These are phyloP conservation scores for Sebastes aleutianus DNA, from an alignment of 2,797 vertebrate species.

Conservation along the genomic window DNA sequence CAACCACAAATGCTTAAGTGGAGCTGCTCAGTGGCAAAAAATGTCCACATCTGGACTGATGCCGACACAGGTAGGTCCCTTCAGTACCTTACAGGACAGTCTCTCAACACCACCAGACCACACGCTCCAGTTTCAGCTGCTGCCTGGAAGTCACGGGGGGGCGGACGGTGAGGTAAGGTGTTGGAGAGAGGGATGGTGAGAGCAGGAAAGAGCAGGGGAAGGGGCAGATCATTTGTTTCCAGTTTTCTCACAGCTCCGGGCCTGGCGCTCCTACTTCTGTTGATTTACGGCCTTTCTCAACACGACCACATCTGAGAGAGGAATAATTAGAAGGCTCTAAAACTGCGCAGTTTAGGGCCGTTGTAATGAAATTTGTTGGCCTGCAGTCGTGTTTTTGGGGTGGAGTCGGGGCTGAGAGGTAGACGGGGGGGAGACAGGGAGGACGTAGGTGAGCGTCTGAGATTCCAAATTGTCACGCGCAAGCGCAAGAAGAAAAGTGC, in stretches of 20 bases:
- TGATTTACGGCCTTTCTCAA: constrained; percentile 86
- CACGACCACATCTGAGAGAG: constrained; percentile 90
- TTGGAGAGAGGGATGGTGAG: constrained; percentile 48
- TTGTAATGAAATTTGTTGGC: constrained; percentile 85
- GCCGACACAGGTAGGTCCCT: constrained; percentile 2
- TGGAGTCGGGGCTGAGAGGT: constrained; percentile 46
- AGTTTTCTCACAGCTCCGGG: constrained; percentile 91
- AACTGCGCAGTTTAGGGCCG: constrained; percentile 84
- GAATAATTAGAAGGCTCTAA: constrained; percentile 92
- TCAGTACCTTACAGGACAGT: neutral
- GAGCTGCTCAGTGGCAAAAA: constrained; percentile 9
- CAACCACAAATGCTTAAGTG: neutral
- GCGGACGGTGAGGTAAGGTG: constrained; percentile 42
- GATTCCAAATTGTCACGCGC: constrained; percentile 15
- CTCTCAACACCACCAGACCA: constrained; percentile 12
- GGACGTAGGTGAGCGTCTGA: constrained; percentile 44
- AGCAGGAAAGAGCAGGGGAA: constrained; percentile 69
- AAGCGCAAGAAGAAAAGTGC: neutral
- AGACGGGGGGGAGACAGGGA: constrained; percentile 19
- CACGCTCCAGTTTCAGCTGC: neutral
- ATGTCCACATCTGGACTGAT: constrained; percentile 1
- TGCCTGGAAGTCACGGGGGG: constrained; percentile 45
- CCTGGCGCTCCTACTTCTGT: constrained; percentile 83
- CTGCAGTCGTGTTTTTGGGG: constrained; percentile 68
- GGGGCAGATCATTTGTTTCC: constrained; percentile 89